phyloP scores from a whole-genome alignment of 2,888 invertebrate genomes.

The Acheta domesticus region DNA sequence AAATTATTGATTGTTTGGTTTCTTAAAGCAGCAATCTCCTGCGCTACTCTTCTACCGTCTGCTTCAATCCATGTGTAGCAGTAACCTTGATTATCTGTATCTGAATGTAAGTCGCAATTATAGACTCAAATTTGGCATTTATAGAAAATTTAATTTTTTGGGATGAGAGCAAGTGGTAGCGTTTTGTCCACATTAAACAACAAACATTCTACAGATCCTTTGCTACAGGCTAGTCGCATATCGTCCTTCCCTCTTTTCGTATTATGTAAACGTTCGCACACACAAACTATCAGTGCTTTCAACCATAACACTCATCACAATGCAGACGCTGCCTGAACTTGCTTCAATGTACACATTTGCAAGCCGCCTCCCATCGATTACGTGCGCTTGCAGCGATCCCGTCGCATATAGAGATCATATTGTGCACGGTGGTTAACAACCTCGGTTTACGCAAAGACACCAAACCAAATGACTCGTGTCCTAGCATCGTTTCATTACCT shows the following conservation, averaged over 20 bases:
- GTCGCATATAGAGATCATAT: too few species aligned
- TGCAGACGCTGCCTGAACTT: too few species aligned
- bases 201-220: conserved; percentile 31
- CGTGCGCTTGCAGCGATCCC: too few species aligned
- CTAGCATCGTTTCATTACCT: too few species aligned
- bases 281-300: too few species aligned
- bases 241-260: conserved; percentile 32
- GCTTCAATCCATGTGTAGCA: conserved; percentile 41
- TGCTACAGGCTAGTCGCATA: conserved; percentile 27
- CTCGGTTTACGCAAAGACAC: too few species aligned
- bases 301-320: too few species aligned
- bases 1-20: conserved; percentile 36
- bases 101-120: conserved; percentile 40
- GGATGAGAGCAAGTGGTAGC: conserved; percentile 39
- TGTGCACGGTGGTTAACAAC: too few species aligned
- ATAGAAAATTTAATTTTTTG: conserved; percentile 40
- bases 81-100: conserved; percentile 36
- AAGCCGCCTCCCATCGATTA: too few species aligned
- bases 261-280: too few species aligned
- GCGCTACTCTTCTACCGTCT: conserved; percentile 40
- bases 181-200: conserved; percentile 41
- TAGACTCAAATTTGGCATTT: conserved; percentile 36
- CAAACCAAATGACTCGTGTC: too few species aligned
- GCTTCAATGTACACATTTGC: too few species aligned
- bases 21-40: conserved; percentile 40